A percentile compares a stretch with the other conserved stretches of the same genome.
phyloP scores from a whole-genome alignment of 2,797 vertebrate species.

The Ctenopoma kingsleyae region DNA sequence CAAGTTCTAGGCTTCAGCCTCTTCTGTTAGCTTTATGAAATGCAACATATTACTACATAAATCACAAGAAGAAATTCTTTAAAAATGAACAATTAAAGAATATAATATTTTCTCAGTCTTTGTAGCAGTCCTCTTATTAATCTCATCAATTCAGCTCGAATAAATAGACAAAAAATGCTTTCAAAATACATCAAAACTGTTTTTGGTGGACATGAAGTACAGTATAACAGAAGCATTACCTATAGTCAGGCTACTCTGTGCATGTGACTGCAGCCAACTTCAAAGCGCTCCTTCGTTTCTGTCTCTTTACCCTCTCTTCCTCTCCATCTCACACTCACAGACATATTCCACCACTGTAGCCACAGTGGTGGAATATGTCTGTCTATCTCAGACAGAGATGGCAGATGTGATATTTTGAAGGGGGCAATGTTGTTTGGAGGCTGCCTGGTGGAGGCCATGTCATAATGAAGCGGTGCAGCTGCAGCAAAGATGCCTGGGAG shows the following conservation, averaged over 20 bases:
- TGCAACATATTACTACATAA: too few species aligned
- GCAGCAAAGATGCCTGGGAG: slow-evolving; percentile 62
- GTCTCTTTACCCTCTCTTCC: slow-evolving; percentile 24
- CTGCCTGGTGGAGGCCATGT: slow-evolving; percentile 61
- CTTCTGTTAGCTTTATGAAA: too few species aligned
- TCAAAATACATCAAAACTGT: slow-evolving; percentile 4
- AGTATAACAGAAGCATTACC: slow-evolving; percentile 12
- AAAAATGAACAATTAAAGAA: too few species aligned
- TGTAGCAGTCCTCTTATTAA: neutral
- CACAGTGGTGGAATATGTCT: too few species aligned
- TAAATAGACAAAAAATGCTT: neutral
- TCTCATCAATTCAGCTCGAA: neutral
- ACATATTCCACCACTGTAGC: slow-evolving; percentile 47
- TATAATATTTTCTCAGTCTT: too few species aligned
- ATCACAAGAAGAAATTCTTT: too few species aligned
- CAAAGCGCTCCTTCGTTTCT: slow-evolving; percentile 25
- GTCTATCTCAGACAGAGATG: slow-evolving; percentile 47
- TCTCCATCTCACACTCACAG: slow-evolving; percentile 29
- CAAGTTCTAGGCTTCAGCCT: too few species aligned
- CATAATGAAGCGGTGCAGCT: slow-evolving; percentile 77
- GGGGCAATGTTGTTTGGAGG: slow-evolving; percentile 60
- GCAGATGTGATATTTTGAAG: slow-evolving; percentile 65
- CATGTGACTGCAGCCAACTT: slow-evolving; percentile 1
- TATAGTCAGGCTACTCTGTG: neutral
- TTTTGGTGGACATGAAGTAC: slow-evolving; percentile 3